Evolutionary conservation across 2,113 vertebrate genomes (phyloP), one percentile per base, ranked within the genome.

Genomic region (Rhombomys opimus): DNA sequence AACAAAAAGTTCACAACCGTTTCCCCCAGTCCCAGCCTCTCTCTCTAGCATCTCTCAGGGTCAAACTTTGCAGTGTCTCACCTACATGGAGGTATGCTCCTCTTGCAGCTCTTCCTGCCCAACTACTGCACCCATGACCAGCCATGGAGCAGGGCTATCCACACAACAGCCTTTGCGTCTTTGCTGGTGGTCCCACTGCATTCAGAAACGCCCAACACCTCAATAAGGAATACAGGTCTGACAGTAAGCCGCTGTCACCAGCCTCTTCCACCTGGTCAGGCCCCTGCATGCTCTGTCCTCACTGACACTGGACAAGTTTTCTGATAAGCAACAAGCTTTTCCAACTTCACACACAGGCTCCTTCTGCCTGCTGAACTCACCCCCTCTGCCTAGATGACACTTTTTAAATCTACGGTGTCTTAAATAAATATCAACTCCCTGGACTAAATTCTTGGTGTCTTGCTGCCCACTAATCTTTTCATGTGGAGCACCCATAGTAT

Each of bases 311-410:
- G 46, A 20, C 30, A 20, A 0, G 50, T 76, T 59, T 65, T 46
- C 90, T 89, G 50, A 89, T 35, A 50, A 0, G 13, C 25, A 70
- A 20, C 52, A 52, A 20, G 41, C 54, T 65, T 80, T 81, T 22
- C 73, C 32, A 38, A 18, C 73, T 63, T 57, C 15, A 22, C 27
- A 50, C 65, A 6, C 0, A 2, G 0, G 2, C 61, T 68, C n/a
- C 46, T 35, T 18, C 84, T 72, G 89, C 57, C 61, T n/a, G 9
- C 8, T 0, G 4, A 32, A 9, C 52, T 46, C 18, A 54, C 7
- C n/a, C 25, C 41, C 20, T 18, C 32, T 4, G 0, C 18, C 77
- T 35, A 61, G 90, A 41, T 6, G 22, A 67, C 63, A 61, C 17
- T 70, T 85, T 87, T 75, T 78, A 41, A 76, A 0, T 18, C 35